Conservation (phyloP, 92 coral and sea anemone species). For the Parazoanthus swiftii region DNA sequence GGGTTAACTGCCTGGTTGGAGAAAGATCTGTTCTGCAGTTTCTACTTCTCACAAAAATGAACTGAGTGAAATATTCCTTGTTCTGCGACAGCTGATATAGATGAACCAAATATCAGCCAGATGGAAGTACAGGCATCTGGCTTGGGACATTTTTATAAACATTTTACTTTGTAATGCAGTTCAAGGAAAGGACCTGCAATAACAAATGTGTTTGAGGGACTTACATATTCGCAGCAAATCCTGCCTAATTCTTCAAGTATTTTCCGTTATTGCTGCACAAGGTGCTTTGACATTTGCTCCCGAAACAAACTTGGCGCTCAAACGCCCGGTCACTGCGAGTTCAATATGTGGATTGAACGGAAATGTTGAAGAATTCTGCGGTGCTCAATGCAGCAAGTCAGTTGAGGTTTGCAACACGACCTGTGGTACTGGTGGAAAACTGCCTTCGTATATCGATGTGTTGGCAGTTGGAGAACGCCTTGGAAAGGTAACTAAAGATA, state of each 20-base stretch:
- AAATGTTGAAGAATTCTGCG: conserved; percentile 9
- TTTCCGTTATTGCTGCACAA: conserved; percentile 3
- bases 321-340: conserved; percentile 3
- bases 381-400: background rate
- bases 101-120: background rate
- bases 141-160: background rate
- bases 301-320: conserved; percentile 20
- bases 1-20: background rate
- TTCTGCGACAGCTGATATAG: background rate
- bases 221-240: conserved; percentile 9
- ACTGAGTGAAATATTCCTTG: background rate
- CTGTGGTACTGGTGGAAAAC: background rate
- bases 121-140: background rate
- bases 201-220: conserved; percentile 23
- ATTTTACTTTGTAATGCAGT: background rate
- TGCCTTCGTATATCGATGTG: conserved; percentile 11
- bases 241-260: conserved; percentile 1
- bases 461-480: conserved; percentile 5
- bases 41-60: background rate
- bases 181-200: conserved; percentile 6
- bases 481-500: background rate
- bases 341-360: conserved; percentile 12
- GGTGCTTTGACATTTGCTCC: background rate
- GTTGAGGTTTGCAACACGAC: conserved; percentile 22
- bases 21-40: background rate